Conservation (phyloP, 1,140 invertebrate species). For the Bilobella aurantiaca region DNA sequence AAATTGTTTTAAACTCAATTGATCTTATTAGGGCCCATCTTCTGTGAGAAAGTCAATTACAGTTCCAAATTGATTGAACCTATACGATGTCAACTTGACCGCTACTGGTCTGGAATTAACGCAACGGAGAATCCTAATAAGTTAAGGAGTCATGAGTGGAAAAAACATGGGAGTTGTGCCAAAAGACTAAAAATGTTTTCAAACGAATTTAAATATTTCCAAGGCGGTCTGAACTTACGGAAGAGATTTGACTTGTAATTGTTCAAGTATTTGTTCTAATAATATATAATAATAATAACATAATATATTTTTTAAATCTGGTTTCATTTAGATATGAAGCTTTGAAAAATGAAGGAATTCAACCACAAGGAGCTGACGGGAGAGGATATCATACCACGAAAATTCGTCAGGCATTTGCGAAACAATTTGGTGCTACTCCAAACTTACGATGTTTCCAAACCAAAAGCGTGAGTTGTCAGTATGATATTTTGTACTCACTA, state of each 20-base stretch:
- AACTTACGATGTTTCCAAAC: too few species aligned
- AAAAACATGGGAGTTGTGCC: constrained; percentile 32
- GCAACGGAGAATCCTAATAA: constrained; percentile 17
- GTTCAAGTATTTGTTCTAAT: too few species aligned
- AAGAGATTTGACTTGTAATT: constrained; percentile 32
- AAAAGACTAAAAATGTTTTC: constrained; percentile 17
- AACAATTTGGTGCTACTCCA: too few species aligned
- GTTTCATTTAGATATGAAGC: too few species aligned
- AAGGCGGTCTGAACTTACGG: constrained; percentile 18
- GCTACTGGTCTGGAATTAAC: constrained; percentile 32
- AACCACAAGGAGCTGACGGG: too few species aligned
- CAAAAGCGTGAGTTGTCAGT: too few species aligned
- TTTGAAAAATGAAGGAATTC: too few species aligned
- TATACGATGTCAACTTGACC: constrained; percentile 18
- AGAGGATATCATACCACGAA: too few species aligned
- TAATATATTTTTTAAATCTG: too few species aligned
- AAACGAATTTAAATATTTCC: constrained; percentile 28
- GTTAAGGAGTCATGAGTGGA: constrained; percentile 33
- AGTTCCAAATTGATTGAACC: constrained; percentile 14
- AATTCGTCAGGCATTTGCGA: too few species aligned
- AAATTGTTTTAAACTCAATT: constrained; percentile 14
- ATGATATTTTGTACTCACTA: too few species aligned
- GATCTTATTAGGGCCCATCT: constrained; percentile 25
- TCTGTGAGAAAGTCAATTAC: constrained; percentile 31
- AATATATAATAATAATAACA: too few species aligned